Evolutionary conservation across 2,113 vertebrate species (phyloP).

Genomic region (Catharus fuscescens): DNA sequence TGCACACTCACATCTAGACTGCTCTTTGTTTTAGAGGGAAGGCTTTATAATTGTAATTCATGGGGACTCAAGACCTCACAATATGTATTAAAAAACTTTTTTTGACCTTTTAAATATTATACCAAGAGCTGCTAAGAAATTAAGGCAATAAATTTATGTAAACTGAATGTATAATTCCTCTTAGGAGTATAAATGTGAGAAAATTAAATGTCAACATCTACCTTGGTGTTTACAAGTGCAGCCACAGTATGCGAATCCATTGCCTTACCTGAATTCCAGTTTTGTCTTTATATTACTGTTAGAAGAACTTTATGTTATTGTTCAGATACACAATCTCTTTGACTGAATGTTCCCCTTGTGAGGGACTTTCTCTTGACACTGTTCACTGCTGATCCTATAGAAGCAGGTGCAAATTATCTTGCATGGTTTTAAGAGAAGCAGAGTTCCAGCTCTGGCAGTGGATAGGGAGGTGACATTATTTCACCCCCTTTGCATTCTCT

Average conservation of each 20-base stretch:
- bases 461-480: neutral
- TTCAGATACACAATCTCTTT: neutral
- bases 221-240: slow-evolving; percentile 12
- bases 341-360: neutral
- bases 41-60: neutral
- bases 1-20: neutral
- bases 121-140: slow-evolving; percentile 16
- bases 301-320: neutral
- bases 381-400: neutral
- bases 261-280: neutral
- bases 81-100: neutral
- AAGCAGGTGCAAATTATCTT: neutral
- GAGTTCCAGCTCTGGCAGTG: neutral
- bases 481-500: neutral
- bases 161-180: neutral
- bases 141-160: slow-evolving; percentile 24
- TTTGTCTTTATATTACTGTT: neutral
- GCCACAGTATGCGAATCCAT: neutral
- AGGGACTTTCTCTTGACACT: neutral
- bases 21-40: neutral
- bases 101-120: slow-evolving; percentile 14
- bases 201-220: slow-evolving; percentile 40
- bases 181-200: slow-evolving; percentile 9
- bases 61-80: neutral
- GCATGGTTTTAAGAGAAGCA: neutral